These are phyloP conservation scores for Erynnis tages DNA, from an alignment of 2,888 invertebrate genomes.

Conservation along the genomic window DNA sequence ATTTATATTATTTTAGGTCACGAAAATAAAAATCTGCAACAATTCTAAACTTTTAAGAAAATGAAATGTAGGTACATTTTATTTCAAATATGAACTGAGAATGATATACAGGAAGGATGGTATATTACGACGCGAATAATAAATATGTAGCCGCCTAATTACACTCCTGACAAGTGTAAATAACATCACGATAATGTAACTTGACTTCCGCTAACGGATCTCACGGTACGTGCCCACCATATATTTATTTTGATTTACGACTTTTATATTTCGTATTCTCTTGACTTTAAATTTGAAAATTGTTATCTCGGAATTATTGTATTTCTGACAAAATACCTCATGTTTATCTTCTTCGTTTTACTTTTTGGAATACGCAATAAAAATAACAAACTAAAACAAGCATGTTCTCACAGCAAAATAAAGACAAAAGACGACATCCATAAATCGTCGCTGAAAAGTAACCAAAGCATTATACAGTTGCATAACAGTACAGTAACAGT, in stretches of 20 bases:
- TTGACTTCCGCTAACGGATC: conserved; percentile 29
- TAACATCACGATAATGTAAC: conserved; percentile 33
- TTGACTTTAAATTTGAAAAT: conserved; percentile 18
- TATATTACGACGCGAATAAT: conserved; percentile 13
- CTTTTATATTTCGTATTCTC: conserved; percentile 15
- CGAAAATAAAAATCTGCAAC: no score
- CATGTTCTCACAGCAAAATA: conserved; percentile 70
- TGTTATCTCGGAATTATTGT: conserved; percentile 5
- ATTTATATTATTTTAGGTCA: no score
- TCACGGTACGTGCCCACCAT: conserved; percentile 34
- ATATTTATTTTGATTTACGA: conserved; percentile 39
- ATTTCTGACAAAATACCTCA: conserved; percentile 29
- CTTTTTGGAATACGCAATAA: conserved; percentile 35
- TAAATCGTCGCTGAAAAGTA: conserved; percentile 78
- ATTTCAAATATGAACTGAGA: no score
- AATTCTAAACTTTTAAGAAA: no score
- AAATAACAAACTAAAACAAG: conserved; percentile 60
- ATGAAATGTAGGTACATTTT: no score
- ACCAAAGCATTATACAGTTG: conserved; percentile 79
- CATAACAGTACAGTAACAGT: conserved; percentile 77
- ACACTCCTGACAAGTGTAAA: conserved; percentile 31
- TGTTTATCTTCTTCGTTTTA: conserved; percentile 9
- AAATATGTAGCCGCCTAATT: conserved; percentile 18
- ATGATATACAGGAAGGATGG: conserved; percentile 6
- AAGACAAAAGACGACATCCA: conserved; percentile 73